These are phyloP conservation scores for Chlorops oryzae DNA, from an alignment of 1,140 invertebrate genomes.

Conservation along the genomic window DNA sequence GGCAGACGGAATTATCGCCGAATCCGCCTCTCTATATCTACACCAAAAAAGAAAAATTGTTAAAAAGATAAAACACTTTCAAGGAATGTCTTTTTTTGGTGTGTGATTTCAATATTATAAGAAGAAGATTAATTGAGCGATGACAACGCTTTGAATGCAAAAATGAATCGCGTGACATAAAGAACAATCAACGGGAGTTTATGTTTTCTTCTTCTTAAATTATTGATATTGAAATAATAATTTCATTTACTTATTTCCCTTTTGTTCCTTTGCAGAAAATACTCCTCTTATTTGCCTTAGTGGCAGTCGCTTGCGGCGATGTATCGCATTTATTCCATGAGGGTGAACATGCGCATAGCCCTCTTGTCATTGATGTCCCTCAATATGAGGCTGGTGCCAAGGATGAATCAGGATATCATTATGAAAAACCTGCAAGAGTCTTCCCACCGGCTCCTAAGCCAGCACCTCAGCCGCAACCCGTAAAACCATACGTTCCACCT, in stretches of 20 bases:
- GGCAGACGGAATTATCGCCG: too few relatives aligned
- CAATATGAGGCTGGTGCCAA: slow-evolving; percentile 18
- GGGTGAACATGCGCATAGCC: slow-evolving; percentile 36
- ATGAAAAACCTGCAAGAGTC: slow-evolving; percentile 13
- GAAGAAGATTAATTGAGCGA: too few relatives aligned
- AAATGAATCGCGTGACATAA: too few relatives aligned
- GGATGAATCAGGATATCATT: slow-evolving; percentile 33
- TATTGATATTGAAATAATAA: background rate
- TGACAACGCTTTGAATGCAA: too few relatives aligned
- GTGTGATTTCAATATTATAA: too few relatives aligned
- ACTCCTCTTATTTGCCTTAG: slow-evolving; percentile 33
- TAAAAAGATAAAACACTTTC: too few relatives aligned
- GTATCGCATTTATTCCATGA: slow-evolving; percentile 41
- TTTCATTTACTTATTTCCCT: background rate
- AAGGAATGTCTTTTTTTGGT: too few relatives aligned
- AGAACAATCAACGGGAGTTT: too few relatives aligned
- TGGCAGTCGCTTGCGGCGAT: slow-evolving; percentile 40
- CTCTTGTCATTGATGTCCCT: background rate
- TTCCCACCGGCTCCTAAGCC: slow-evolving; percentile 10
- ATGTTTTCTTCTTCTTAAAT: too few relatives aligned
- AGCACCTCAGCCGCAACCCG: slow-evolving; percentile 3
- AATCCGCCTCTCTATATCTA: too few relatives aligned
- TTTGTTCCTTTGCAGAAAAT: slow-evolving; percentile 31
- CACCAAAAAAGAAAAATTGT: too few relatives aligned
- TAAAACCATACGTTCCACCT: background rate